Base-by-base conservation (phyloP, 2,113 vertebrate genomes). In the Garra rufa region DNA sequence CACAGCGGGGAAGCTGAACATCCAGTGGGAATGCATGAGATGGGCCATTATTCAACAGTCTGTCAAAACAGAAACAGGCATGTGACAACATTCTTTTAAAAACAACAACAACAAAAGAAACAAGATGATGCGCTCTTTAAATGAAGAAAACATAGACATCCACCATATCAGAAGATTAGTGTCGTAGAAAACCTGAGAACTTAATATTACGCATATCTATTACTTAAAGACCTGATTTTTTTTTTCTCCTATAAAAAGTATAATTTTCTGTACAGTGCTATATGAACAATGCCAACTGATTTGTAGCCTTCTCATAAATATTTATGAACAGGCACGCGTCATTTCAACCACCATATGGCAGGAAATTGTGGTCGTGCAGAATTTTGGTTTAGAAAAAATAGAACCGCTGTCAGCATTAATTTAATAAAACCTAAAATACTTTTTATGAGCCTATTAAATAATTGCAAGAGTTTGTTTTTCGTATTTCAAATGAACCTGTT, bases 181-280 rank as follows among this genome's bases (percentile, higher is more conserved):
- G 92, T 93, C 90, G 90, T 94, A 94, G 92, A 95, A 94, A 95
- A 95, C 95, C 95, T 95, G 94, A 95, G 95, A 95, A 95, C 92
- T 94, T 89, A 94, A 92, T 92, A 92, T 94, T 93, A 93, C 91
- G 92, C 93, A 91, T 93, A 92, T 93, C 92, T 94, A 91, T 94
- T 93, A 94, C 91, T 93, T 93, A 94, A 95, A 95, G 92, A 94
- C 93, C 93, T 95, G 94, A 95, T 94, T 94, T 95, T 55, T 95
- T 55, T 85, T 93, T 43, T 11, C 44, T 19, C 90, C 93, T 95
- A 95, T 94, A 95, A 95, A 91, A 95, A 95, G 94, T 94, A 94
- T 91, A 94, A 86, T 94, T 94, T 95, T 94, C 92, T 95, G 93
- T 95, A 95, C 95, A 95, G 92, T 93, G 92, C 92, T 93, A 92